Evolutionary conservation across 2,888 invertebrate species (phyloP), one percentile per base, ranked within the genome.

Genomic region (Drosophila trichaetosa): DNA sequence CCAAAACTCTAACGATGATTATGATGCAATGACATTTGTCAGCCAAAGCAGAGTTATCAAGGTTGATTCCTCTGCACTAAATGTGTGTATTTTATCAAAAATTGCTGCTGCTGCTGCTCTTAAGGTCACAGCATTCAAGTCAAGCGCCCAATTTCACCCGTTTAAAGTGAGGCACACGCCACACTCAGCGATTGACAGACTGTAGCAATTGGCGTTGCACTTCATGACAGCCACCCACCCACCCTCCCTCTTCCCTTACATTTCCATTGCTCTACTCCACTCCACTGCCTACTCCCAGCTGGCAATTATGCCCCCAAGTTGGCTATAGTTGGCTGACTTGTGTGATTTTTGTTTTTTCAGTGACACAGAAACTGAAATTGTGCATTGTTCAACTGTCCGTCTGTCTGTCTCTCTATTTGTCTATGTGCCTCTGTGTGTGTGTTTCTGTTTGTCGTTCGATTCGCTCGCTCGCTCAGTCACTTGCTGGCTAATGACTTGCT

Each of bases 281-380:
- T 46, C 46, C 2, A 56, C 56, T 54, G 60, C 81, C 81, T 80
- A 74, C 81, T 71, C 69, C 81, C 64, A n/a, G 63, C 46, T 48
- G 42, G 66, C 81, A 80, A 81, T 75, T 80, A 81, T 80, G 67
- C 79, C 82, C 74, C 70, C 66, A 63, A 67, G 66, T 71, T 69
- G 77, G 87, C 88, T 91, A 91, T 91, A 91, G 81, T 89, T 91
- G 91, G 89, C 79, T 86, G 90, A 80, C 83, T 89, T 91, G 91
- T 91, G 91, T 91, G 92, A 92, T 91, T 91, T 91, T 89, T 60
- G 69, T 60, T 71, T 84, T 76, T 90, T 87, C 91, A 84, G 91
- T 91, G 91, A 92, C 91, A 91, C 90, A 91, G 91, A 91, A 91
- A 91, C 91, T 86, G 90, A 91, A 89, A 91, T 91, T 91, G 91